phyloP scores from a whole-genome alignment of 2,888 invertebrate genomes.

The Eupithecia exiguata region DNA sequence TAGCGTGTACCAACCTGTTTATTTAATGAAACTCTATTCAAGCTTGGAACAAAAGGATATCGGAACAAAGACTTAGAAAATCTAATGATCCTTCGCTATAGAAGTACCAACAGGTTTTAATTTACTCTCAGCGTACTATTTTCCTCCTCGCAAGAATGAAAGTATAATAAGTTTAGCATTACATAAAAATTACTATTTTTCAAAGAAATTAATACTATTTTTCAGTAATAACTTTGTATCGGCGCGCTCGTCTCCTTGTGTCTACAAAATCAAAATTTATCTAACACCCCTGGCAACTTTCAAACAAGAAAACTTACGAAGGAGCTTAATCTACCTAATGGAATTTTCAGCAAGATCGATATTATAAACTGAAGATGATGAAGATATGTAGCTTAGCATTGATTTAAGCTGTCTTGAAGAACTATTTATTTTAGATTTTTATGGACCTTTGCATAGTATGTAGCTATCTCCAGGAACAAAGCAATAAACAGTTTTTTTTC shows the following conservation, averaged over 20 bases:
- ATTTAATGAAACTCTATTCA: not conserved
- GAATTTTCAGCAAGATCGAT: not conserved
- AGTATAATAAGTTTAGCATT: no score
- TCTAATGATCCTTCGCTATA: not conserved
- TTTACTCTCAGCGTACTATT: not conserved
- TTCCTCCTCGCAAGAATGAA: not conserved
- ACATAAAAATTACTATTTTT: no score
- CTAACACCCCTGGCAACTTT: not conserved
- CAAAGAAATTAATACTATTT: no score
- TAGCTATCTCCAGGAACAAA: not conserved
- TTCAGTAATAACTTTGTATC: not conserved
- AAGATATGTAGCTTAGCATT: not conserved
- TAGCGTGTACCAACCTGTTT: not conserved
- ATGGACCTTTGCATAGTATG: not conserved
- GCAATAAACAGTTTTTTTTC: constrained; percentile 45
- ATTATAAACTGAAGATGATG: not conserved
- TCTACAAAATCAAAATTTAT: not conserved
- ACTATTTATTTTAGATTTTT: not conserved
- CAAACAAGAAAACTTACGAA: not conserved
- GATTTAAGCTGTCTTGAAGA: not conserved
- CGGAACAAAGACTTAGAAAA: not conserved
- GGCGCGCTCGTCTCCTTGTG: not conserved
- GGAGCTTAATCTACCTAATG: constrained; percentile 6
- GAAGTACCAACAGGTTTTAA: not conserved
- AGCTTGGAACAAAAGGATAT: not conserved